Base-by-base conservation (phyloP, 2,888 invertebrate species). In the Drosophila gaucha region DNA sequence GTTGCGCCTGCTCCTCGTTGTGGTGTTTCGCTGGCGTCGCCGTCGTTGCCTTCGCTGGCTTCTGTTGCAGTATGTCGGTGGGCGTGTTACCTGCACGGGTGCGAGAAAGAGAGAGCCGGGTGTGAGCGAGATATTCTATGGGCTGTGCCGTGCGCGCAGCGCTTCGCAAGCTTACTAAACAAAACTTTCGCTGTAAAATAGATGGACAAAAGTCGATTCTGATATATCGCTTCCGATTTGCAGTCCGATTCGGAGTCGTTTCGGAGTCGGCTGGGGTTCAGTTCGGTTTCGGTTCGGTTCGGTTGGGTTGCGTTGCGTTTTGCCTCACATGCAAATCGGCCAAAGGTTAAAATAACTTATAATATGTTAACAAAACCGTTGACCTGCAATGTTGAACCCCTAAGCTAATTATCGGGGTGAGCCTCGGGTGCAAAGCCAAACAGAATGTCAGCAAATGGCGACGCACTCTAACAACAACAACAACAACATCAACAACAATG, bases 351-450 rank as follows among this genome's bases (percentile, higher is more conserved):
- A 67, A 82, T 87, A 78, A 80, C 87, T 88, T 85, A 84, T 86
- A 88, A 86, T 85, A 85, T 87, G 83, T 67, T 84, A 89, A 78
- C 76, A 78, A 76, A 89, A 87, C 83, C 87, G 72, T 74, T 86
- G 89, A 89, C 90, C 90, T 86, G 87, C 67, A 64, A 78, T 62
- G 87, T 86, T 89, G 88, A 89, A 88, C 90, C 79, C 75, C 77
- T 86, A 88, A 90, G 89, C 89, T 89, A 88, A 84, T 84, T 84
- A 84, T 70, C 74, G 68, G 68, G 82, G 85, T 86, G 78, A 77
- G 47, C 67, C 47, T 33, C 58, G 62, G 55, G 80, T 85, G 67
- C 60, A 60, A 33, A 71, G 59, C 44, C 56, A 52, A 39, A 73
- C 50, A 67, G 54, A 51, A 33, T 47, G 39, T 24, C 18, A 47